Evolutionary conservation across 2,797 vertebrate genomes (phyloP).

Genomic region (Epinephelus coioides): DNA sequence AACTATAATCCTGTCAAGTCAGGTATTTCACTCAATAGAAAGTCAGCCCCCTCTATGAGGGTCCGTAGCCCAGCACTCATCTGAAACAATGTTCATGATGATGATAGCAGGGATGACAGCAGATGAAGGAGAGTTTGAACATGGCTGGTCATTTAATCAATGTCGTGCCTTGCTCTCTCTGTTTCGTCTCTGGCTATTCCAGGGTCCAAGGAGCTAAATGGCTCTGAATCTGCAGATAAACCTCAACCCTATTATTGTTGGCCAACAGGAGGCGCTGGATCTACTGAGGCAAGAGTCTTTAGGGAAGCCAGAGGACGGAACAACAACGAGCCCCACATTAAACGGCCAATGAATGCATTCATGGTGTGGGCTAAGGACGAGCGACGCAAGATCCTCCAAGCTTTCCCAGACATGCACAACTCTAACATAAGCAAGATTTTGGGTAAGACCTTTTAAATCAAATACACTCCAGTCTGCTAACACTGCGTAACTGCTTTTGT

Average conservation of each 20-base stretch:
- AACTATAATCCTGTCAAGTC: constrained; percentile 50
- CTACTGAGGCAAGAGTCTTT: constrained; percentile 97
- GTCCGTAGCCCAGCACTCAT: constrained; percentile 38
- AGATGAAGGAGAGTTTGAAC: constrained; percentile 64
- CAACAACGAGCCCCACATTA: constrained; percentile 98
- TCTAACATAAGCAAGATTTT: constrained; percentile 99
- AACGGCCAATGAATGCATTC: constrained; percentile 99
- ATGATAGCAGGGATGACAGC: constrained; percentile 51
- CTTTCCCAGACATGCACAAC: constrained; percentile 99
- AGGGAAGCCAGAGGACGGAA: constrained; percentile 96
- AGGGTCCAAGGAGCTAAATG: constrained; percentile 93
- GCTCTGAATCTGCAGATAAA: constrained; percentile 91
- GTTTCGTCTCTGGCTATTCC: constrained; percentile 89
- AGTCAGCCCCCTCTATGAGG: constrained; percentile 13
- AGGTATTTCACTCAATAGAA: constrained; percentile 47
- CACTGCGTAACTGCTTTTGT: not conserved
- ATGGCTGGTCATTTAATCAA: constrained; percentile 84
- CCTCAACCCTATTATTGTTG: constrained; percentile 96
- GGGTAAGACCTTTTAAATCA: constrained; percentile 86
- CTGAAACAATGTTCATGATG: constrained; percentile 58
- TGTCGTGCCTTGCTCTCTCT: constrained; percentile 87
- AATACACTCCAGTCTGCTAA: not conserved
- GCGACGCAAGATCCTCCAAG: constrained; percentile 98
- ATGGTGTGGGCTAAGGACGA: constrained; percentile 99
- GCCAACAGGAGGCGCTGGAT: constrained; percentile 98